Evolutionary conservation across 35 echinoderm and acorn worm genomes (phyloP).

Genomic region (Holothuria glaberrima): DNA sequence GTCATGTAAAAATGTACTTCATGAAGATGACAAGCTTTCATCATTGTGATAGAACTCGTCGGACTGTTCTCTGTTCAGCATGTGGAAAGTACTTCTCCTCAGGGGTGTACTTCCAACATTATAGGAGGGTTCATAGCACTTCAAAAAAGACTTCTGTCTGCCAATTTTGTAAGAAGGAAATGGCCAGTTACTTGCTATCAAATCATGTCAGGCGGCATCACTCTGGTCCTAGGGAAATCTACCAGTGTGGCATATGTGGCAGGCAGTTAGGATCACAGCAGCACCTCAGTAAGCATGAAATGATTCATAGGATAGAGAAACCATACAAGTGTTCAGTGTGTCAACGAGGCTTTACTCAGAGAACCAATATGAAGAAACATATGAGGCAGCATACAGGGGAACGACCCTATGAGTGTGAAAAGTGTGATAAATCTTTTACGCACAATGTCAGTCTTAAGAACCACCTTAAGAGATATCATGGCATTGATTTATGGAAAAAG

Average conservation of each 20-base stretch:
- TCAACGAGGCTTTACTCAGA: constrained; percentile 69
- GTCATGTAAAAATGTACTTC: too few species aligned
- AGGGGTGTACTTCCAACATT: neutral
- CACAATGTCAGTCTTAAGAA: constrained; percentile 85
- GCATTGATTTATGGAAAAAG: constrained; percentile 71
- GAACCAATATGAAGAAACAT: constrained; percentile 65
- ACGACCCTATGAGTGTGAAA: constrained; percentile 73
- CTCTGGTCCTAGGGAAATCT: neutral
- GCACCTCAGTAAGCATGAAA: constrained; percentile 56
- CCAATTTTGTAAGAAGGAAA: constrained; percentile 19
- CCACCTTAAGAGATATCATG: constrained; percentile 70
- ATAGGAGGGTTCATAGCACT: neutral
- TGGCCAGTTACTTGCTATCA: neutral
- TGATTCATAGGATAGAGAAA: constrained; percentile 60
- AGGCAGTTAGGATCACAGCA: constrained; percentile 59
- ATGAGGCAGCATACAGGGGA: constrained; percentile 75
- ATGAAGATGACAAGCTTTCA: too few species aligned
- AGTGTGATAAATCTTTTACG: constrained; percentile 59
- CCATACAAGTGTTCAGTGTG: constrained; percentile 64
- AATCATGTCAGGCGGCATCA: neutral
- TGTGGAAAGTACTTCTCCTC: constrained; percentile 16
- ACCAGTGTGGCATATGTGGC: constrained; percentile 46
- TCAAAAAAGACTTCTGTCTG: neutral
- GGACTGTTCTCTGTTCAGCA: neutral
- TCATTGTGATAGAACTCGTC: neutral